Conservation (phyloP, 2,113 vertebrate genomes). For the Cynoglossus semilaevis region DNA sequence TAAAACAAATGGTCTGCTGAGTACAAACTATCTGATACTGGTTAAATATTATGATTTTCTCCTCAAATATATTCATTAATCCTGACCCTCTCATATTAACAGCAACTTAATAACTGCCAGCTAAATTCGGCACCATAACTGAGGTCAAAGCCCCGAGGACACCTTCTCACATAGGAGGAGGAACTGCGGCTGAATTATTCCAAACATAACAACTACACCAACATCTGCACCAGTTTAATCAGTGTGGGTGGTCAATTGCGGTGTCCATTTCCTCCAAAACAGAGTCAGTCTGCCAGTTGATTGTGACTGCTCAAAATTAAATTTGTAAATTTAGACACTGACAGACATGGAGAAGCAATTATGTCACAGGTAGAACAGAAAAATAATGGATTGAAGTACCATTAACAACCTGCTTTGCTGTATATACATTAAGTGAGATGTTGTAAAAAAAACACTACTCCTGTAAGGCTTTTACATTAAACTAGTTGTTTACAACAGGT, state of each 20-base stretch:
- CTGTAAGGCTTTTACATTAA: no score
- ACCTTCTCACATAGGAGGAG: not conserved
- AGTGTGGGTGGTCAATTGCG: constrained; percentile 18
- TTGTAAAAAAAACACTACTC: no score
- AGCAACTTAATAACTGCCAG: not conserved
- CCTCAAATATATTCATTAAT: not conserved
- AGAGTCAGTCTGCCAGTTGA: not conserved
- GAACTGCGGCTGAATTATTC: constrained; percentile 5
- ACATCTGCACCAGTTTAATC: constrained; percentile 28
- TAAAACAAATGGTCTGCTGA: not conserved
- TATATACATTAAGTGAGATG: no score
- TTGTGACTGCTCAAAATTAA: not conserved
- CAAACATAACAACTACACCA: constrained; percentile 13
- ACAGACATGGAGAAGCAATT: not conserved
- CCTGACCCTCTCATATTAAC: not conserved
- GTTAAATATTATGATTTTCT: constrained; percentile 18
- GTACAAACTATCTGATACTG: not conserved
- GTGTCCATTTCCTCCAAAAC: not conserved
- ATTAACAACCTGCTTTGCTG: no score
- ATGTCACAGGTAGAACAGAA: not conserved
- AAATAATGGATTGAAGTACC: no score
- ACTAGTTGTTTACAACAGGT: no score
- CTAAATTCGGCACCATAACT: not conserved
- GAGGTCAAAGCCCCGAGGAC: constrained; percentile 12
- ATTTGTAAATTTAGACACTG: not conserved